Evolutionary conservation across 2,888 invertebrate genomes (phyloP), one percentile per base, ranked within the genome.

Genomic region (Drymonia ruficornis): DNA sequence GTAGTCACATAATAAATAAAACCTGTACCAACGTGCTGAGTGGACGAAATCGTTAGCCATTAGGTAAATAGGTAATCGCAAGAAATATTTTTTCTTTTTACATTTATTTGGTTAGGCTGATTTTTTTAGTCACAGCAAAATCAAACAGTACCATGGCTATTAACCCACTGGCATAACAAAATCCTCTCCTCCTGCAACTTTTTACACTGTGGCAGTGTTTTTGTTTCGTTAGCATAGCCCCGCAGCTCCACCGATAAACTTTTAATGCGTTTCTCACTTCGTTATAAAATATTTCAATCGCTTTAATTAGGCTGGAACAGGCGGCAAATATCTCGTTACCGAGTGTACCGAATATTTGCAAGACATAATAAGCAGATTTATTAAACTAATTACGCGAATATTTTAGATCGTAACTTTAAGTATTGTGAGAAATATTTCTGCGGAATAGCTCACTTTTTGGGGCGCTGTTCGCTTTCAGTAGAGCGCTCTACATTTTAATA

Each of bases 211-310:
- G 70, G 63, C 72, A 67, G 59, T 80, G 76, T 78, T 80, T 73
- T 79, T 76, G 76, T 78, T 76, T 76, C 59, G 65, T 59, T 56
- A 50, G 64, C 59, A 57, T 55, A 63, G 64, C 54, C 63, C 56
- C 46, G 54, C 62, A 70, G 62, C 64, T 64, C 56, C 51, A 52
- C 70, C 74, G 81, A 80, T 80, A 84, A 87, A 87, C 83, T 87
- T 87, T 86, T 87, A 87, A 87, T 86, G 81, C 80, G 84, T 84
- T 87, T 84, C 86, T 82, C 82, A 86, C 81, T 87, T 84, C 76
- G 80, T 84, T 85, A 83, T 80, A 78, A 81, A 86, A 83, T 81
- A 82, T 83, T 86, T 80, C 76, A 82, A 84, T 84, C 78, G 80
- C 71, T 75, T 79, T 84, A 85, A 85, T 84, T 83, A 80, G 77